Conservation (phyloP, 2,797 vertebrate species). For the Serranus cabrilla region DNA sequence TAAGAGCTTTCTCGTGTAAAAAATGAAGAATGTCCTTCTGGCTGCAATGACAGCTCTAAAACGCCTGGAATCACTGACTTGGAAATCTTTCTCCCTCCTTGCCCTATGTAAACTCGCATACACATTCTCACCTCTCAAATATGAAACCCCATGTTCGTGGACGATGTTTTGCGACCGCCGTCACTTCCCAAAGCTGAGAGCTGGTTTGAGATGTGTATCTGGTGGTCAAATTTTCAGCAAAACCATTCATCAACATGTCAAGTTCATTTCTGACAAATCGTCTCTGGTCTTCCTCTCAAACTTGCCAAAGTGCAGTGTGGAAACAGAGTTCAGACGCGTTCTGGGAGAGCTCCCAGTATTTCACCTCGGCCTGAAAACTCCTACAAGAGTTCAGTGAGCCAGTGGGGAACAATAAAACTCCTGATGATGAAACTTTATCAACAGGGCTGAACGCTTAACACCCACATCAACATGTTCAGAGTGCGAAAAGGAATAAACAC, state of each 20-base stretch:
- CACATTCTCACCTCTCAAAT: slow-evolving; percentile 24
- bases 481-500: slow-evolving; percentile 15
- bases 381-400: slow-evolving; percentile 31
- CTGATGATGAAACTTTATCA: slow-evolving; percentile 47
- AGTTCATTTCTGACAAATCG: slow-evolving; percentile 58
- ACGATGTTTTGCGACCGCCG: slow-evolving; percentile 26
- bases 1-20: slow-evolving; percentile 43
- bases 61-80: slow-evolving; percentile 51
- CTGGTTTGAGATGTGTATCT: slow-evolving; percentile 53
- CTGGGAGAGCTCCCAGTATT: slow-evolving; percentile 52
- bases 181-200: slow-evolving; percentile 37
- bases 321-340: slow-evolving; percentile 38
- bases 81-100: slow-evolving; percentile 33
- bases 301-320: slow-evolving; percentile 39
- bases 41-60: no score
- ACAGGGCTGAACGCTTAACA: slow-evolving; percentile 37
- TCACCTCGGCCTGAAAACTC: slow-evolving; percentile 38
- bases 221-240: slow-evolving; percentile 51
- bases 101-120: neutral
- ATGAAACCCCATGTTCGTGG: slow-evolving; percentile 32
- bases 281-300: slow-evolving; percentile 51
- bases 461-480: slow-evolving; percentile 13
- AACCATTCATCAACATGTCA: slow-evolving; percentile 63
- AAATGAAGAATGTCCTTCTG: neutral
- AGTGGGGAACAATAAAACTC: slow-evolving; percentile 33